Evolutionary conservation across 2,888 invertebrate species (phyloP), one percentile per base, ranked within the genome.

Genomic region (Pseudococcus viburni): DNA sequence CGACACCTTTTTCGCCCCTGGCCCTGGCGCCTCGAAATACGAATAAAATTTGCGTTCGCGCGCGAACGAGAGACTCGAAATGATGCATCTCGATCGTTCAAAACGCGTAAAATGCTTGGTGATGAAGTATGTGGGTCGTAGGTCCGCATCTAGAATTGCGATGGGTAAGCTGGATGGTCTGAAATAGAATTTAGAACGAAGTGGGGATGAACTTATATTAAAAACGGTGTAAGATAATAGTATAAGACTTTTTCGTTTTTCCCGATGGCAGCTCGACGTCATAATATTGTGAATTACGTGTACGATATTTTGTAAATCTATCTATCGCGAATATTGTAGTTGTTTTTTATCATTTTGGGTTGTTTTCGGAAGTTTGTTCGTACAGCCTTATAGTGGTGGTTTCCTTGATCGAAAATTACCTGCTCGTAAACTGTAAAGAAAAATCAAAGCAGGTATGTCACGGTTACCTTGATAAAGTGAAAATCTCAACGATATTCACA

Each of bases 141-240:
- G 42, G 64, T 73, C 68, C 73, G 86, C 68, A 68, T 86, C 68
- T 73, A 68, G 86, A 86, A 73, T 86, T 42, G 46, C 46, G 46
- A 86, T 86, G 73, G 86, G 86, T 73, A 88, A 77, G 88, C 88
- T 88, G 83, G 83, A 88, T 88, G 77, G 88, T 88, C 88, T 88
- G 88, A 88, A 88, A 88, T 88, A 88, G 88, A 88, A 88, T 83
- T 88, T 80, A 22, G 39, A 59, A 83, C 33, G 80, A 88, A 55
- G 80, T 80, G 88, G 88, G 88, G 87, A 87, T 87, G 55, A 26
- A 88, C 39, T 19, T 48, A 88, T 51, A 26, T 19, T 55, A 55
- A 83, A 80, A 83, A 59, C 46, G 22, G 51, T 88, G 88, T 80
- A 88, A 88, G 83, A 88, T 80, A 88, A 88, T 88, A 73, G 88